A percentile compares a stretch with the other conserved stretches of the same genome.
These are phyloP conservation scores for Astropecten irregularis DNA, from an alignment of 53 echinoderm and acorn worm species.

Conservation along the genomic window DNA sequence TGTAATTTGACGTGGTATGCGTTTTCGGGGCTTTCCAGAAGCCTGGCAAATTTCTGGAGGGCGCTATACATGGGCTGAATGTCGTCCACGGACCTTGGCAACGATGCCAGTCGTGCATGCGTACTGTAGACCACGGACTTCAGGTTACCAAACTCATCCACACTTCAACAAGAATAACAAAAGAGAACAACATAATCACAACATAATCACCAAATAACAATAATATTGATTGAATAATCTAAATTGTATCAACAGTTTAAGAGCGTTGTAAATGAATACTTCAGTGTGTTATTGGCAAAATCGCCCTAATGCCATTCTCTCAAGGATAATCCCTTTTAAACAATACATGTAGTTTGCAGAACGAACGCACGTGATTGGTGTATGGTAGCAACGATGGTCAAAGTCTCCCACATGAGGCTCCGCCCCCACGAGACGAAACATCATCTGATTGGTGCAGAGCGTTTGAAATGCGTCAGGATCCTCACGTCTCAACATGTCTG, in stretches of 20 bases:
- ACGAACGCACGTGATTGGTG: conserved; percentile 6
- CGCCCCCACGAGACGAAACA: conserved; percentile 45
- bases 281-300: too few species aligned
- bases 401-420: conserved; percentile 40
- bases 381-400: conserved; percentile 3
- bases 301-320: too few species aligned
- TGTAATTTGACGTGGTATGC: conserved; percentile 45
- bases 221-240: too few species aligned
- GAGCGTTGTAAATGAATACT: too few species aligned
- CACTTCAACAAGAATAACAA: background rate
- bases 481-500: background rate
- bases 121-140: conserved; percentile 57
- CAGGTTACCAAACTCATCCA: conserved; percentile 9
- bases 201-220: background rate
- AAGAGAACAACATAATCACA: too few species aligned
- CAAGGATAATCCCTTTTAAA: too few species aligned
- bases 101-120: conserved; percentile 49
- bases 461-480: conserved; percentile 16
- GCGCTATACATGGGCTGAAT: conserved; percentile 54
- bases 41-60: conserved; percentile 22
- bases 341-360: too few species aligned
- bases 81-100: conserved; percentile 47
- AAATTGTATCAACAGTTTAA: too few species aligned
- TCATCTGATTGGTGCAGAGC: conserved; percentile 31
- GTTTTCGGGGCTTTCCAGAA: conserved; percentile 51